A percentile compares a stretch with the other conserved stretches of the same genome.
Conservation (phyloP, 2,797 vertebrate species). For the Gymnothorax reevesii region DNA sequence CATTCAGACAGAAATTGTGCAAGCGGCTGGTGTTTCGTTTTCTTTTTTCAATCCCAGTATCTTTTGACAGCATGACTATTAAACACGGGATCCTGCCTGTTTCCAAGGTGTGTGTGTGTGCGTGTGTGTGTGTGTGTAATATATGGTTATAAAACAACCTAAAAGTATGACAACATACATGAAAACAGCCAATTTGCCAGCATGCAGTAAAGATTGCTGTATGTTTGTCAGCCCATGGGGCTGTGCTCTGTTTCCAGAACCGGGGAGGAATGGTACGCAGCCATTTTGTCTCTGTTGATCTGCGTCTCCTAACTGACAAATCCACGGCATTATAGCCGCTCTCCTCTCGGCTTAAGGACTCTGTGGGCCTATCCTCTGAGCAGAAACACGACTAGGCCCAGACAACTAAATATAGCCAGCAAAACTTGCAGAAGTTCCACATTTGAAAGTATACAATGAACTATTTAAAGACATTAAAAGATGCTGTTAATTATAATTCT, state of each 20-base stretch:
- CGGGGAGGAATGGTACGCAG: constrained; percentile 44
- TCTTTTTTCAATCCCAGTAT: constrained; percentile 24
- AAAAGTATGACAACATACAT: constrained; percentile 20
- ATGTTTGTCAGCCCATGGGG: constrained; percentile 33
- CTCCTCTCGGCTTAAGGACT: constrained; percentile 1
- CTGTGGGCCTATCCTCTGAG: constrained; percentile 15
- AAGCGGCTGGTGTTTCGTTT: constrained; percentile 42
- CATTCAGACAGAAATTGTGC: constrained; percentile 49
- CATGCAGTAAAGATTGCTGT: constrained; percentile 29
- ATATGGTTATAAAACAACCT: background rate
- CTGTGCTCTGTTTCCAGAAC: constrained; percentile 34
- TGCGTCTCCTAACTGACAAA: constrained; percentile 39
- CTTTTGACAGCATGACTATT: background rate
- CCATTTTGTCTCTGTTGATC: constrained; percentile 48
- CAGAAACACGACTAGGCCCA: constrained; percentile 50
- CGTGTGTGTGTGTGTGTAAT: constrained; percentile 21
- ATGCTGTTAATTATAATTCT: background rate
- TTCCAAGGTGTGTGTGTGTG: background rate
- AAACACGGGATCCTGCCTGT: background rate
- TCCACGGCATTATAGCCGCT: constrained; percentile 6
- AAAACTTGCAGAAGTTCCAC: background rate
- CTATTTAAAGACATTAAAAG: background rate
- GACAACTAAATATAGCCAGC: constrained; percentile 43
- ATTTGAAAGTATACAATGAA: background rate
- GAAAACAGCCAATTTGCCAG: constrained; percentile 54